These are phyloP conservation scores for Lagodon rhomboides DNA, from an alignment of 2,797 vertebrate genomes.

Conservation along the genomic window DNA sequence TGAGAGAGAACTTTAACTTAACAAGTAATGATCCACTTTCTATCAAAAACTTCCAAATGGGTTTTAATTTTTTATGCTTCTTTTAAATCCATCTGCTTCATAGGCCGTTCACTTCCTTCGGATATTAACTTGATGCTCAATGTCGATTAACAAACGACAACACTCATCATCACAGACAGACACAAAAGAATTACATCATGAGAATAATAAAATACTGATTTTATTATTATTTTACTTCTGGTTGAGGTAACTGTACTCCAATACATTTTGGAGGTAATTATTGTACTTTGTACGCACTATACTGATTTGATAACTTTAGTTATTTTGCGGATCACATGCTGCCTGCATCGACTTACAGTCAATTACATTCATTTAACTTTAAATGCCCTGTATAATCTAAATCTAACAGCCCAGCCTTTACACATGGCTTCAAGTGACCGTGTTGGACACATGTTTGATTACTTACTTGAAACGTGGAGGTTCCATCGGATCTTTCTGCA, in stretches of 20 bases:
- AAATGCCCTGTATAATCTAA: not conserved
- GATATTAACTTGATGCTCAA: not conserved
- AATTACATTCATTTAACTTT: no score
- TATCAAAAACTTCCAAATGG: not conserved
- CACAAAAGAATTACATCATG: not conserved
- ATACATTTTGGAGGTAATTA: no score
- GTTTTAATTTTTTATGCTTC: not conserved
- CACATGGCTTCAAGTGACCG: no score
- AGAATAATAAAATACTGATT: not conserved
- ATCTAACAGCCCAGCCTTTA: not conserved
- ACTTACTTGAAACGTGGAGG: conserved; percentile 97
- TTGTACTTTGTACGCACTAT: not conserved
- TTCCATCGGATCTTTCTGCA: conserved; percentile 99
- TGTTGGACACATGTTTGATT: not conserved
- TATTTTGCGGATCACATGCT: no score
- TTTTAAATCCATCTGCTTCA: not conserved
- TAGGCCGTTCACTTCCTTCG: not conserved
- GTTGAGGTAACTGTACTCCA: no score
- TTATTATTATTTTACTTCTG: not conserved
- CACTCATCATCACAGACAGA: not conserved
- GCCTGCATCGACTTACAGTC: no score
- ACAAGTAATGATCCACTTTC: not conserved
- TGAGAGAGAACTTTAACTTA: not conserved
- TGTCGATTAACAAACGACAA: not conserved
- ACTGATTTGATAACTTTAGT: no score